phyloP scores from a whole-genome alignment of 2,888 invertebrate species.

The Orthosia incerta region DNA sequence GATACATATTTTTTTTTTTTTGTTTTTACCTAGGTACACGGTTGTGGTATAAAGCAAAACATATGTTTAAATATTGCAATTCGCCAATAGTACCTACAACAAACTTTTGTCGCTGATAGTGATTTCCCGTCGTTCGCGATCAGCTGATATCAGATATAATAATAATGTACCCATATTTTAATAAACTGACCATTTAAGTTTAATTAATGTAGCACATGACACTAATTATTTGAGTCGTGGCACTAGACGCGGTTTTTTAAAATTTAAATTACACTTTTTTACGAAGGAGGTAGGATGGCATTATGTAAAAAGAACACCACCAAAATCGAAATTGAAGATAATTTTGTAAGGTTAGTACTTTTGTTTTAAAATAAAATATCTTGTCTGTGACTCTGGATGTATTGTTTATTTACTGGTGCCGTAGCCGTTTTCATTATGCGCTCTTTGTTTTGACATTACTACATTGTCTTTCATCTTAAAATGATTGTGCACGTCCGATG shows the following conservation, averaged over 20 bases:
- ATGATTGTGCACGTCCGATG: conserved; percentile 57
- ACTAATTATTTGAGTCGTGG: neutral
- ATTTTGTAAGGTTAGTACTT: neutral
- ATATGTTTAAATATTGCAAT: conserved; percentile 28
- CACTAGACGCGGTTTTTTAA: neutral
- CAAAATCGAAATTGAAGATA: conserved; percentile 7
- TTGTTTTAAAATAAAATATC: conserved; percentile 8
- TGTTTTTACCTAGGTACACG: no score
- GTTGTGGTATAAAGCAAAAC: neutral
- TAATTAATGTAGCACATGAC: neutral
- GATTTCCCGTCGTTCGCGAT: conserved; percentile 57
- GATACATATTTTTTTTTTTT: no score
- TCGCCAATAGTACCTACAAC: conserved; percentile 14
- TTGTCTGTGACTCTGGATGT: conserved; percentile 17
- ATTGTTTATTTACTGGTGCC: conserved; percentile 41
- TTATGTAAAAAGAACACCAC: neutral
- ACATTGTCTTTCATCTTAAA: conserved; percentile 59
- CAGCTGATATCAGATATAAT: conserved; percentile 53
- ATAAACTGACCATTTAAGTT: conserved; percentile 5
- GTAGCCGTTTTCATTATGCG: conserved; percentile 41
- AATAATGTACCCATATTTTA: conserved; percentile 8
- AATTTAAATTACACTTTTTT: neutral
- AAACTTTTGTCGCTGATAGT: conserved; percentile 43
- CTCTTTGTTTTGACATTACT: conserved; percentile 61
- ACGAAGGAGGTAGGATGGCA: conserved; percentile 1